Evolutionary conservation across 2,888 invertebrate genomes (phyloP), one percentile per base, ranked within the genome.

Genomic region (Pegoplata infirma): DNA sequence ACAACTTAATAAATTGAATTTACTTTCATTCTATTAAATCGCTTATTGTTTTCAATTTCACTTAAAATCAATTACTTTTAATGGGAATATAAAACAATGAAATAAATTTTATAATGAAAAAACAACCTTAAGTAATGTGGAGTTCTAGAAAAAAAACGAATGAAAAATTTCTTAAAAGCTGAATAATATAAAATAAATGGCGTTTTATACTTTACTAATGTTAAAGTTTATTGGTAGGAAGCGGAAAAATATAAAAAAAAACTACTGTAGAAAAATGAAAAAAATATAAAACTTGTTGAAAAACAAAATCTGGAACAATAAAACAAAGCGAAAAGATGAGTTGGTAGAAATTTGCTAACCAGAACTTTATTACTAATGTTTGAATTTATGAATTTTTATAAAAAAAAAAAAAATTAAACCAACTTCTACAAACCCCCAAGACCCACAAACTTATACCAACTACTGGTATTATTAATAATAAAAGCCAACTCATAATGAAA

Each of bases 221-320:
- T 36, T 67, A 40, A 55, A 61, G 53, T 67, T 67, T 74, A 55
- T 74, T 61, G 36, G 55, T 53, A 67, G 59, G 67, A 74, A 67
- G 46, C 23, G 46, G 23, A 74, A 53, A n/a, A 59, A 14, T 2
- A 10, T 10, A 74, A 63, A 10, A 5, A 36, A 66, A 68, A 63
- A 25, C 19, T 16, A 49, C 19, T 76, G 47, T 44, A 59, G n/a
- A 5, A 66, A 59, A 55, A 71, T 44, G 49, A 47, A 66, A 44
- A 59, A 46, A 44, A 19, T 8, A 12, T 14, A 10, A 16, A 32
- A 68, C n/a, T 3, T 17, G 5, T 2, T 17, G 7, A 12, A 17
- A 51, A 72, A 25, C 7, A n/a, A 19, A 66, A 74, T 67, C 32
- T 36, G 23, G 66, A 44, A 67, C 53, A 67, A 59, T 59, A 46